These are phyloP conservation scores for Trichechus manatus DNA, from an alignment of 2,113 vertebrate species.

Conservation along the genomic window DNA sequence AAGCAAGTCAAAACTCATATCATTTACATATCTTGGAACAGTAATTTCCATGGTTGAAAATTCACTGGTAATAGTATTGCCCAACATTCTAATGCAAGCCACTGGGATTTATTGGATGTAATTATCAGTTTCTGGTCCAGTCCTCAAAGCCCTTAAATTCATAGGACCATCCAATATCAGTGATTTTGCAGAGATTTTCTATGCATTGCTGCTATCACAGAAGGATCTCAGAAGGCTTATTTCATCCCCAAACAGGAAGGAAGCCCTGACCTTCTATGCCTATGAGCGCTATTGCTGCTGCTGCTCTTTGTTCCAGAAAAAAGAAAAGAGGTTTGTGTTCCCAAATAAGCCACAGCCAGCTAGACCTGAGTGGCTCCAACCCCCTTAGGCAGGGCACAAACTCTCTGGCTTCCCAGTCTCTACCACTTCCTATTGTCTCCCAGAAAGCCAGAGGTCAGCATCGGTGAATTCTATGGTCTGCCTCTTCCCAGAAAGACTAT, in stretches of 20 bases:
- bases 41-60: not conserved
- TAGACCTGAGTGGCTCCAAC: not conserved
- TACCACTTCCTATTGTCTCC: not conserved
- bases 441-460: not conserved
- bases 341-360: not conserved
- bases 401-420: not conserved
- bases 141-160: not conserved
- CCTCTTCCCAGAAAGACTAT: not conserved
- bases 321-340: not conserved
- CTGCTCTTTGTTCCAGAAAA: conserved; percentile 13
- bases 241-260: not conserved
- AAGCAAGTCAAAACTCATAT: not conserved
- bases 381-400: not conserved
- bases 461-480: not conserved
- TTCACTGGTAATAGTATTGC: not conserved
- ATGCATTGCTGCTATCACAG: not conserved
- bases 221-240: not conserved
- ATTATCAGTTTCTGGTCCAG: not conserved
- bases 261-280: not conserved
- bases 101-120: not conserved
- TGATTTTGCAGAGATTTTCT: conserved; percentile 2
- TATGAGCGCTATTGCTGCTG: not conserved
- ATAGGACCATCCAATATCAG: not conserved
- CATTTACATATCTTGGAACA: not conserved
- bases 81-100: not conserved